A percentile compares a stretch with the other conserved stretches of the same genome.
phyloP scores from a whole-genome alignment of 2,888 invertebrate species.

The Drosophila planitibia region DNA sequence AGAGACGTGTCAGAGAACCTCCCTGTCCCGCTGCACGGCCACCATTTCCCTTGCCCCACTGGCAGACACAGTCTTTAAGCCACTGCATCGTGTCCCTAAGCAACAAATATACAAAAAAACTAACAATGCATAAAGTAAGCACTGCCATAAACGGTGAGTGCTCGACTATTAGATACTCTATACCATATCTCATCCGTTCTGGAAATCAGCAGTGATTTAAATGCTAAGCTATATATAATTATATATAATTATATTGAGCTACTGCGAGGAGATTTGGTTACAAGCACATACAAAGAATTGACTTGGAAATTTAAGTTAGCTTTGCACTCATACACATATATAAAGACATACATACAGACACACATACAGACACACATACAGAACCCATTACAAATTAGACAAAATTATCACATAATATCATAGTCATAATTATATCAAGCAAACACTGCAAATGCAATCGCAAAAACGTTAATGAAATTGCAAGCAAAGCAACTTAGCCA shows the following conservation, averaged over 20 bases:
- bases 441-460: constrained; percentile 11
- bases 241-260: background rate
- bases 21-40: background rate
- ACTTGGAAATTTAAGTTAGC: background rate
- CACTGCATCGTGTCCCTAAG: constrained; percentile 10
- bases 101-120: constrained; percentile 2
- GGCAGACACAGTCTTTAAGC: constrained; percentile 19
- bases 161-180: constrained; percentile 9
- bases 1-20: constrained; percentile 4
- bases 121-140: constrained; percentile 6
- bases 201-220: background rate
- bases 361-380: background rate
- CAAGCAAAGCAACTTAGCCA: constrained; percentile 44
- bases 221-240: too few relatives aligned
- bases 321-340: background rate
- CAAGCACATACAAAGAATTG: background rate
- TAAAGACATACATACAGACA: background rate
- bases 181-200: background rate
- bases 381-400: background rate
- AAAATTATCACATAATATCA: constrained; percentile 22
- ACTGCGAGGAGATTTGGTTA: too few relatives aligned
- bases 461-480: constrained; percentile 34
- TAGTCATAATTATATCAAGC: constrained; percentile 28
- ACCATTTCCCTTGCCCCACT: background rate
- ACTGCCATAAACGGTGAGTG: background rate